phyloP scores from a whole-genome alignment of 2,888 invertebrate genomes.

The Cryptus armator region DNA sequence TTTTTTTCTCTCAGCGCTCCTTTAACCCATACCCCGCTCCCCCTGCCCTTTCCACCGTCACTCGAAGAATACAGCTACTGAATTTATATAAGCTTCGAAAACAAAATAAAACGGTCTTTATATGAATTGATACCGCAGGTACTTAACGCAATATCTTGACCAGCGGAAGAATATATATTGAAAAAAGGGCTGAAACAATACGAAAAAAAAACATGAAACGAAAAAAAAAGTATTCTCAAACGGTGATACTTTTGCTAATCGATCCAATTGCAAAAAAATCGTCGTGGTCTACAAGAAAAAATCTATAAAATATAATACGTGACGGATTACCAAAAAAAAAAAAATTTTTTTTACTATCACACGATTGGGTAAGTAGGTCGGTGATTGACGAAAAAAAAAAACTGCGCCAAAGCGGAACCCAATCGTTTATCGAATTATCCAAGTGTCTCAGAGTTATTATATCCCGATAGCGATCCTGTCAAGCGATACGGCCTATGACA shows the following conservation, averaged over 20 bases:
- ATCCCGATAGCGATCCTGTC: constrained; percentile 56
- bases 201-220: no score
- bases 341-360: no score
- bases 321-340: no score
- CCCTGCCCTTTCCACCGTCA: constrained; percentile 24
- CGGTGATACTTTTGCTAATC: no score
- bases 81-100: constrained; percentile 60
- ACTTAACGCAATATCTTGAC: neutral
- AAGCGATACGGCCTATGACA: constrained; percentile 59
- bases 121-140: constrained; percentile 29
- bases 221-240: no score
- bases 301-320: no score
- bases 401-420: constrained; percentile 36
- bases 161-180: neutral
- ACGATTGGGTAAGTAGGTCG: constrained; percentile 14
- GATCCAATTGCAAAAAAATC: no score
- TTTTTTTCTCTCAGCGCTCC: constrained; percentile 42
- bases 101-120: constrained; percentile 58
- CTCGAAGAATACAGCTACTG: constrained; percentile 58
- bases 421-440: constrained; percentile 69
- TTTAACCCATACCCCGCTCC: neutral
- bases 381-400: constrained; percentile 18
- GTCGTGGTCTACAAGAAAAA: no score
- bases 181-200: no score
- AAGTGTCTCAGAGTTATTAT: constrained; percentile 63